phyloP scores from a whole-genome alignment of 2,888 invertebrate genomes.

The Drosophila aldrichi region DNA sequence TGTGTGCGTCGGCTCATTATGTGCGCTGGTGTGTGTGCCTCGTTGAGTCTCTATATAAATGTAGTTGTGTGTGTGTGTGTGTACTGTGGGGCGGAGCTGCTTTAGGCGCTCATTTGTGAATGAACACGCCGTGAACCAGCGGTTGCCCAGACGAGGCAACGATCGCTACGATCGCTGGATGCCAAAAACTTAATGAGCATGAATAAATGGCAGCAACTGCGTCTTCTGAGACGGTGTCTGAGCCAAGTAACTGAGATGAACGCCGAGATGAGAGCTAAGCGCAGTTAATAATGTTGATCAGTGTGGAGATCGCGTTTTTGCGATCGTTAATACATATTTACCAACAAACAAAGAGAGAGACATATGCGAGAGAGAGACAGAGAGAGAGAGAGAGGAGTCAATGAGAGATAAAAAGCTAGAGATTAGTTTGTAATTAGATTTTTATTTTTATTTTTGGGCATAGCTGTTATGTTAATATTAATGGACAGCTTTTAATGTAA shows the following conservation, averaged over 20 bases:
- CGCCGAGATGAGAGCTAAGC: conserved; percentile 17
- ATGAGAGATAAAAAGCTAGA: conserved; percentile 51
- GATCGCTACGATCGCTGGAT: conserved; percentile 55
- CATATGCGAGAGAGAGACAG: conserved; percentile 10
- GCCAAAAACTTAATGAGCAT: conserved; percentile 78
- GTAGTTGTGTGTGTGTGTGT: conserved; percentile 54
- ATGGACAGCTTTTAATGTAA: conserved; percentile 64
- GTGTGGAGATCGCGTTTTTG: conserved; percentile 43
- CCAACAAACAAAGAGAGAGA: conserved; percentile 18
- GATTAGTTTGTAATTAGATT: conserved; percentile 73
- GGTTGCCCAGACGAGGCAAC: conserved; percentile 47
- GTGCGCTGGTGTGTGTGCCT: conserved; percentile 42
- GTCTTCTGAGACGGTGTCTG: conserved; percentile 29
- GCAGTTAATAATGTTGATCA: conserved; percentile 55
- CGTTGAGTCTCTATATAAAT: conserved; percentile 14
- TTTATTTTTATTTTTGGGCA: too few relatives aligned
- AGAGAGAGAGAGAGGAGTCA: neutral
- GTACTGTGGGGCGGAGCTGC: conserved; percentile 83
- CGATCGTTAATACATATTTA: conserved; percentile 39
- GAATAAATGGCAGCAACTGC: conserved; percentile 71
- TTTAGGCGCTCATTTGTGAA: conserved; percentile 83
- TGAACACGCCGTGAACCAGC: conserved; percentile 77
- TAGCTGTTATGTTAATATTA: conserved; percentile 70
- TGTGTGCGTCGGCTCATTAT: conserved; percentile 67
- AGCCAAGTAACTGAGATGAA: conserved; percentile 30